phyloP scores from a whole-genome alignment of 2,888 invertebrate species.

The Stramonita haemastoma region DNA sequence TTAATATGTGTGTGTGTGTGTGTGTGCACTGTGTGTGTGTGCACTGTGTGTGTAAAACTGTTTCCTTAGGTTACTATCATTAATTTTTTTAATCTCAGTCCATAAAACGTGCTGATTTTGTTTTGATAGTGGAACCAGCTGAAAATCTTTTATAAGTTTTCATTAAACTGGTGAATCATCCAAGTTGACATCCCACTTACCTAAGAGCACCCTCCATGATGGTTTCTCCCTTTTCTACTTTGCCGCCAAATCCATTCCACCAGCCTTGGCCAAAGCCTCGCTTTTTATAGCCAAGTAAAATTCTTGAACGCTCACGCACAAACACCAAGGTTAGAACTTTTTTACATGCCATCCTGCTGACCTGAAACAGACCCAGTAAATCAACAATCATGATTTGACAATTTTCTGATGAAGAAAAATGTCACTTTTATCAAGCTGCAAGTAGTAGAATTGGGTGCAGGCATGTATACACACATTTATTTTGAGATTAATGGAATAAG shows the following conservation, averaged over 20 bases:
- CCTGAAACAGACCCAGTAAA: neutral
- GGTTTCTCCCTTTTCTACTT: slow-evolving; percentile 84
- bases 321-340: slow-evolving; percentile 80
- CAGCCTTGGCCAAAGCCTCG: slow-evolving; percentile 85
- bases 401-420: no score
- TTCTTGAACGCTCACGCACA: slow-evolving; percentile 75
- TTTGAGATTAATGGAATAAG: neutral
- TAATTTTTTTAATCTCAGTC: no score
- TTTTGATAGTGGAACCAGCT: no score
- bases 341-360: slow-evolving; percentile 8
- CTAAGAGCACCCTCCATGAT: slow-evolving; percentile 83
- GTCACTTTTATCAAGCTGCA: neutral
- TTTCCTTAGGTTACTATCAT: no score
- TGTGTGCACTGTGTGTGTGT: neutral
- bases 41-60: neutral
- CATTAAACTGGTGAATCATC: no score
- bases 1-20: neutral
- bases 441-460: neutral
- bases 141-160: no score
- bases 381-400: no score
- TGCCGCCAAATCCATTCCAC: slow-evolving; percentile 90
- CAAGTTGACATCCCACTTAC: slow-evolving; percentile 66
- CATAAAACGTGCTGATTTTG: no score
- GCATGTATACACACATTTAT: neutral
- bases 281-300: slow-evolving; percentile 85